phyloP scores from a whole-genome alignment of 2,888 invertebrate genomes.

The Cephus pulcher region DNA sequence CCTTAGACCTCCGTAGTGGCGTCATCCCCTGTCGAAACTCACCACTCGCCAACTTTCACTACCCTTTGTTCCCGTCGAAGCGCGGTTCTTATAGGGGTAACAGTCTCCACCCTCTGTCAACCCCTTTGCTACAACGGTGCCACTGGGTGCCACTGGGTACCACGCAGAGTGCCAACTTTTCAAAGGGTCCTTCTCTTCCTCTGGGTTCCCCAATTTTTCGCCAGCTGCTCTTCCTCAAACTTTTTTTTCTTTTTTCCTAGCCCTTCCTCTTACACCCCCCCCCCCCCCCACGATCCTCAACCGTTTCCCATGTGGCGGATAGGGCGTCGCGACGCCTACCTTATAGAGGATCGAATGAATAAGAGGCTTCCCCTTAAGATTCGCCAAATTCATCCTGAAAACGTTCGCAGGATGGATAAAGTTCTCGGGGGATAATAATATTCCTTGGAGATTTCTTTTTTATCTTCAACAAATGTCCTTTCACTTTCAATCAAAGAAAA shows the following conservation, averaged over 20 bases:
- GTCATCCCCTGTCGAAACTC: conserved; percentile 10
- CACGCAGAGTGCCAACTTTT: not conserved
- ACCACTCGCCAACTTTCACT: conserved; percentile 17
- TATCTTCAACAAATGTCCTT: not conserved
- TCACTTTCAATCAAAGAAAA: not conserved
- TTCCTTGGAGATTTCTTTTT: not conserved
- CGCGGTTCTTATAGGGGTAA: conserved; percentile 9
- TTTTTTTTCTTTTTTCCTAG: not conserved
- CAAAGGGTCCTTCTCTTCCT: not conserved
- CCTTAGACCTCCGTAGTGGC: not conserved
- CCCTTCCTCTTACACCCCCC: not conserved
- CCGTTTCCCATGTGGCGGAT: not conserved
- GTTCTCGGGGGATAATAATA: not conserved
- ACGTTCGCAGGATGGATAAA: not conserved
- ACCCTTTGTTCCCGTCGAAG: conserved; percentile 18
- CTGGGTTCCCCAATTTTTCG: not conserved
- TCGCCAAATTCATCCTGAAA: not conserved
- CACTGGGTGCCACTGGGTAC: not conserved
- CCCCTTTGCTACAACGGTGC: not conserved
- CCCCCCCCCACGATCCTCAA: too few species aligned
- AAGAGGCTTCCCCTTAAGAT: not conserved
- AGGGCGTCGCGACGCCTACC: not conserved
- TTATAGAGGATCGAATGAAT: not conserved
- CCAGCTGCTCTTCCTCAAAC: not conserved
- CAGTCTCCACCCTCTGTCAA: not conserved